Percentiles rank a stretch among this genome's conserved stretches.
phyloP scores from a whole-genome alignment of 2,797 vertebrate genomes.

The Gallirallus australis region DNA sequence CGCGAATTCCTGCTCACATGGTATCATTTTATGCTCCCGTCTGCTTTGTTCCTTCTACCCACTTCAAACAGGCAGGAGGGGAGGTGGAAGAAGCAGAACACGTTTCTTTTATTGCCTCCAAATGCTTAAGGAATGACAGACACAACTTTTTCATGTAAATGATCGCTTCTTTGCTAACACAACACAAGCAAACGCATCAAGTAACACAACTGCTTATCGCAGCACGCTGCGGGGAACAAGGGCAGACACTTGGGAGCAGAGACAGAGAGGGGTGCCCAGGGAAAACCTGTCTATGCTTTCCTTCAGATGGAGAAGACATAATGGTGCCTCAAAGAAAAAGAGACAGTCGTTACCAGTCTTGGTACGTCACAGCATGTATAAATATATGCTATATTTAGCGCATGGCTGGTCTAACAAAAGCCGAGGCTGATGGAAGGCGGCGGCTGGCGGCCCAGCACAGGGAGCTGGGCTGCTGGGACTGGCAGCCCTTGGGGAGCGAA shows the following conservation, averaged over 20 bases:
- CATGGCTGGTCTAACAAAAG: neutral
- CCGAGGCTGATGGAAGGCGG: neutral
- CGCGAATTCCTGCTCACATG: fast-evolving
- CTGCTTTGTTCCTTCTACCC: neutral
- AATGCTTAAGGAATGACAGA: neutral
- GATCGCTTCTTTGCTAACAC: neutral
- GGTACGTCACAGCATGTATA: neutral
- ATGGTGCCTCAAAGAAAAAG: neutral
- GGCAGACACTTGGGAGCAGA: neutral
- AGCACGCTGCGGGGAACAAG: neutral
- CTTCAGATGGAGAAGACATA: neutral
- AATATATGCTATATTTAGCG: neutral
- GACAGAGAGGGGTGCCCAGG: neutral
- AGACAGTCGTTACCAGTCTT: neutral
- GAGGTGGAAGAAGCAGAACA: neutral
- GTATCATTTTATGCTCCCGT: neutral
- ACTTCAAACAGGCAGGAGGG: neutral
- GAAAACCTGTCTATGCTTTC: neutral
- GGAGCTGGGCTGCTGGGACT: neutral
- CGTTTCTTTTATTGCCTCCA: neutral
- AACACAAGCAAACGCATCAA: neutral
- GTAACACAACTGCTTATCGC: neutral
- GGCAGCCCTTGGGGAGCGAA: neutral
- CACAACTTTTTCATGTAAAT: neutral
- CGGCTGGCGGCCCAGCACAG: neutral